Evolutionary conservation across 1,140 invertebrate species (phyloP).

Genomic region (Ectropis grisescens): DNA sequence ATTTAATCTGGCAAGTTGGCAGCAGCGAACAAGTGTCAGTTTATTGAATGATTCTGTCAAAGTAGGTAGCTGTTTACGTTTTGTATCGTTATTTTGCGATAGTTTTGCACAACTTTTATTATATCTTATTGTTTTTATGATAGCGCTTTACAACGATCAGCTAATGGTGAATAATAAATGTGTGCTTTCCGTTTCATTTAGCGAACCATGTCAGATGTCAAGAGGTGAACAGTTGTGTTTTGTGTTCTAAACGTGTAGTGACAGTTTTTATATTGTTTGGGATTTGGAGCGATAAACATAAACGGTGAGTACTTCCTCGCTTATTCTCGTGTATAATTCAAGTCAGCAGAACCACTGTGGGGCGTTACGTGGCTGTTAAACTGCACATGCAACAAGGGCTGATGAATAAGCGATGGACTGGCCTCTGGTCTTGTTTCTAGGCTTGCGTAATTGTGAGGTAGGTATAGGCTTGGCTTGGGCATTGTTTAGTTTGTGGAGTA

Average conservation of each 20-base stretch:
- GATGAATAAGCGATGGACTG: background rate
- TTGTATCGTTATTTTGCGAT: conserved; percentile 66
- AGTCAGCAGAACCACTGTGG: too few relatives aligned
- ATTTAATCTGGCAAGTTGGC: conserved; percentile 45
- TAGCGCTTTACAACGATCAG: conserved; percentile 42
- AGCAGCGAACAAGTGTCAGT: conserved; percentile 49
- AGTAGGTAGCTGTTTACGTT: conserved; percentile 66
- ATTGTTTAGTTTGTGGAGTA: conserved; percentile 4
- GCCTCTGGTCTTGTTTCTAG: background rate
- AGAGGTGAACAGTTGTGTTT: conserved; percentile 63
- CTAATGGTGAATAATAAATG: conserved; percentile 41
- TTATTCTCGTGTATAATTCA: conserved; percentile 10
- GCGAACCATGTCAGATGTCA: conserved; percentile 62
- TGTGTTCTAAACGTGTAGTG: conserved; percentile 59
- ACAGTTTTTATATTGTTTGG: conserved; percentile 64
- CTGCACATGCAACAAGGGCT: background rate
- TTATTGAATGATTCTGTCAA: conserved; percentile 58
- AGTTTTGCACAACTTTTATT: conserved; percentile 55
- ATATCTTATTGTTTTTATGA: conserved; percentile 59
- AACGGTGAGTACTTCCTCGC: conserved; percentile 50
- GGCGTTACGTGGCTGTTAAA: too few relatives aligned
- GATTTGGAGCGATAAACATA: conserved; percentile 58
- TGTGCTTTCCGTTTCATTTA: conserved; percentile 27
- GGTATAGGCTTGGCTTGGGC: conserved; percentile 9
- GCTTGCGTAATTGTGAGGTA: conserved; percentile 24